Conservation (phyloP, 2,113 vertebrate genomes). For the Nanger granti region DNA sequence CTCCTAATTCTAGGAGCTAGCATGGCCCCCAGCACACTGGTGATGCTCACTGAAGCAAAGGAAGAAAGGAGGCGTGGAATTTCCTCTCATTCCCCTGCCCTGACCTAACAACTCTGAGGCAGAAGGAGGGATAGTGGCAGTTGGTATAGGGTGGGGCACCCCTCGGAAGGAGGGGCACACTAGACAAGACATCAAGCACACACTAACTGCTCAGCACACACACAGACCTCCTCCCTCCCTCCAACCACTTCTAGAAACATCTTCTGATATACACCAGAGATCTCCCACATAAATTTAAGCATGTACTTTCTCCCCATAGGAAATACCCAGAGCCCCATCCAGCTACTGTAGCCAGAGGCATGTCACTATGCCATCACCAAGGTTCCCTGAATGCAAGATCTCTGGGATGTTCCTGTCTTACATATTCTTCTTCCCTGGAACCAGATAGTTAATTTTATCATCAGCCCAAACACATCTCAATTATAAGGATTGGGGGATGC, state of each 20-base stretch:
- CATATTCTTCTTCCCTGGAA: neutral
- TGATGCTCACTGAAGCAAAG: neutral
- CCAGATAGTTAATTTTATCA: neutral
- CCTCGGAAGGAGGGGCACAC: neutral
- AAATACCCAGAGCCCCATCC: neutral
- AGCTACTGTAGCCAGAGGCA: neutral
- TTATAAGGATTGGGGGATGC: rapidly evolving
- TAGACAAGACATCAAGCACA: neutral
- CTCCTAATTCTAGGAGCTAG: neutral
- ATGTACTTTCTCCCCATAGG: neutral
- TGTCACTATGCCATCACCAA: neutral
- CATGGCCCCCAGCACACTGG: neutral
- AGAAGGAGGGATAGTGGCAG: neutral
- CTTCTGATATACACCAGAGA: neutral
- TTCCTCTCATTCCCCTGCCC: neutral
- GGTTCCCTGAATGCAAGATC: neutral
- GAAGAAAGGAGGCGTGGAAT: neutral
- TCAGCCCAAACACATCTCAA: neutral
- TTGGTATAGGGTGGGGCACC: neutral
- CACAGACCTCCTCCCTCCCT: neutral
- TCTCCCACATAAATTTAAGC: neutral
- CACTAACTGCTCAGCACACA: neutral
- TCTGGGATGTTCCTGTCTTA: neutral
- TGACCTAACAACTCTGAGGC: neutral
- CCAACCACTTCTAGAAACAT: neutral